phyloP scores from a whole-genome alignment of 2,888 invertebrate species.

The Tholera decimalis region DNA sequence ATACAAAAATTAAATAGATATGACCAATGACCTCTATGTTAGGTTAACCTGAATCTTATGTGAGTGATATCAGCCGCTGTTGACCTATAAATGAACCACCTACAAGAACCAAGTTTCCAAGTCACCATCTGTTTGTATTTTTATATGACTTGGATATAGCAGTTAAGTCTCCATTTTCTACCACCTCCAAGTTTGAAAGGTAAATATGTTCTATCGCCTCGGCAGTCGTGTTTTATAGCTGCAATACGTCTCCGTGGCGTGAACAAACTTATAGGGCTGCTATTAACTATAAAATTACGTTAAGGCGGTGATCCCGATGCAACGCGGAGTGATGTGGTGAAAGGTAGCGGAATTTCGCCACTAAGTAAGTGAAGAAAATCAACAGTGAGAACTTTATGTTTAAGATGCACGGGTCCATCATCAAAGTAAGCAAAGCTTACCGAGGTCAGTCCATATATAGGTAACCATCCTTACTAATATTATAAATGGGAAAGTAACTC shows the following conservation, averaged over 20 bases:
- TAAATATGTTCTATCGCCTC: conserved; percentile 47
- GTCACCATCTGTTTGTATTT: too few species aligned
- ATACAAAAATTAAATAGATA: too few species aligned
- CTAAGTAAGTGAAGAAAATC: background rate
- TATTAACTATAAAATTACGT: conserved; percentile 24
- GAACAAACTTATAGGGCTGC: conserved; percentile 40
- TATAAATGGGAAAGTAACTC: too few species aligned
- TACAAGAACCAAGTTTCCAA: too few species aligned
- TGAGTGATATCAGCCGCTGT: too few species aligned
- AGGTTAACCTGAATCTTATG: too few species aligned
- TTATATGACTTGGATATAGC: too few species aligned
- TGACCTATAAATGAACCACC: too few species aligned
- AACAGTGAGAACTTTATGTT: background rate
- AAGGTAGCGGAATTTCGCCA: background rate
- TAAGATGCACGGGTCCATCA: background rate
- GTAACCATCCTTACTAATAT: too few species aligned
- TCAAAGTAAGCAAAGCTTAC: background rate
- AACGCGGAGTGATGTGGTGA: background rate
- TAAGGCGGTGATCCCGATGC: conserved; percentile 6
- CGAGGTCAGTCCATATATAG: too few species aligned
- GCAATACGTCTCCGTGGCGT: conserved; percentile 40
- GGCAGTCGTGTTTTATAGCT: conserved; percentile 41
- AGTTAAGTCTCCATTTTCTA: conserved; percentile 8
- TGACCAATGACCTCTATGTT: too few species aligned
- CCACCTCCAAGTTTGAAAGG: conserved; percentile 17